Conservation (phyloP, 2,113 vertebrate species). For the Willisornis vidua region DNA sequence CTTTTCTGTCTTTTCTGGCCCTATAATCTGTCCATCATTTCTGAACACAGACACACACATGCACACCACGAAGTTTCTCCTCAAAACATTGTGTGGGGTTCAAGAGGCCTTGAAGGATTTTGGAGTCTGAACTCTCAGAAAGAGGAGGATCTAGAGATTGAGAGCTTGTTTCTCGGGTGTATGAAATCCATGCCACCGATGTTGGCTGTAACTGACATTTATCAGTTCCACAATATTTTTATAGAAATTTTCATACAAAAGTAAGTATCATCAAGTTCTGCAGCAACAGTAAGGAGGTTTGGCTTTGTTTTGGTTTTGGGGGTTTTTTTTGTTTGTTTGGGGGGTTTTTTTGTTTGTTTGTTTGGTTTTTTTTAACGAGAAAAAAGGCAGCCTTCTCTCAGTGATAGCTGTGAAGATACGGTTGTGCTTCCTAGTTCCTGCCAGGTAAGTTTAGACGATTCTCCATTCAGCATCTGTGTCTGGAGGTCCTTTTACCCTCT, state of each 20-base stretch:
- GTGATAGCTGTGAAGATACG: not conserved
- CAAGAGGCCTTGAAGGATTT: not conserved
- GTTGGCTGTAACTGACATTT: not conserved
- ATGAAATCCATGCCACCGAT: not conserved
- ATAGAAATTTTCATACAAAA: not conserved
- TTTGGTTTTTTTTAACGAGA: not conserved
- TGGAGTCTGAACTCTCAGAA: not conserved
- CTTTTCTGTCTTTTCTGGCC: not conserved
- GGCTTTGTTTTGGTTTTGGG: not conserved
- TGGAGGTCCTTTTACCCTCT: not conserved
- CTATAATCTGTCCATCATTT: not conserved
- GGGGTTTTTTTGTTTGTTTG: too few species aligned
- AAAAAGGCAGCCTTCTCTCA: not conserved
- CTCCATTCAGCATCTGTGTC: not conserved
- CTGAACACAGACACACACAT: fast-evolving
- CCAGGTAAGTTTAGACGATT: not conserved
- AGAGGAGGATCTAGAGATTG: not conserved
- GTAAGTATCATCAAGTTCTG: not conserved
- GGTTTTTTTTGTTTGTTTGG: not conserved
- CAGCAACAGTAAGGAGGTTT: not conserved
- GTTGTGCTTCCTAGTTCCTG: not conserved
- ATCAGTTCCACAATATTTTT: not conserved
- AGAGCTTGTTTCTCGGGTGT: not conserved
- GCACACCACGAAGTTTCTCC: fast-evolving
- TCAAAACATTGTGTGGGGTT: not conserved